Conservation (phyloP, 2,113 vertebrate species). For the Odocoileus virginianus region DNA sequence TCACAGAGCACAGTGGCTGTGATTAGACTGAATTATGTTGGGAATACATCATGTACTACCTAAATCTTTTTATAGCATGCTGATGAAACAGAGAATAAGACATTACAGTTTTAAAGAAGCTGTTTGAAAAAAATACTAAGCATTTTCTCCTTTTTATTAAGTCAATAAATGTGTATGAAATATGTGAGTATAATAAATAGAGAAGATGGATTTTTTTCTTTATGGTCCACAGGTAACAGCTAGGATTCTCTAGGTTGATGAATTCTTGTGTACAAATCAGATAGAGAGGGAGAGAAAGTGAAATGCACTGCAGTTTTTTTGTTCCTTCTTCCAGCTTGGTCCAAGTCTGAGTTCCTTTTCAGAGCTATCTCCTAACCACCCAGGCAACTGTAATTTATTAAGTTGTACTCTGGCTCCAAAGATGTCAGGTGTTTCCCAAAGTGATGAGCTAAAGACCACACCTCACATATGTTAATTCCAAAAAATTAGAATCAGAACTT, state of each 20-base stretch:
- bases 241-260: not conserved
- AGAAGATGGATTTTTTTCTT: not conserved
- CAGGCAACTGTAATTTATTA: not conserved
- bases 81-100: not conserved
- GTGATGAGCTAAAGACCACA: not conserved
- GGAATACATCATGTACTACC: not conserved
- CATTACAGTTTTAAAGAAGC: not conserved
- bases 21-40: not conserved
- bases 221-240: not conserved
- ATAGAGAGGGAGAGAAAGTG: not conserved
- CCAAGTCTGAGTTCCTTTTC: not conserved
- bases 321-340: not conserved
- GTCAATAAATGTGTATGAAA: not conserved
- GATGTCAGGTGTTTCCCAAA: conserved; percentile 19
- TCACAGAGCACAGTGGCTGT: not conserved
- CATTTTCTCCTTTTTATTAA: conserved; percentile 1
- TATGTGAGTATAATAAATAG: not conserved
- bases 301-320: not conserved
- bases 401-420: not conserved
- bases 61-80: not conserved
- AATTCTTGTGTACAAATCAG: conserved; percentile 21
- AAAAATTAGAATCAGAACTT: conserved; percentile 31
- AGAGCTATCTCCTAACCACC: not conserved
- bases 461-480: not conserved
- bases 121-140: not conserved